These are phyloP conservation scores for Lordiphosa mommai DNA, from an alignment of 1,140 invertebrate genomes.

Conservation along the genomic window DNA sequence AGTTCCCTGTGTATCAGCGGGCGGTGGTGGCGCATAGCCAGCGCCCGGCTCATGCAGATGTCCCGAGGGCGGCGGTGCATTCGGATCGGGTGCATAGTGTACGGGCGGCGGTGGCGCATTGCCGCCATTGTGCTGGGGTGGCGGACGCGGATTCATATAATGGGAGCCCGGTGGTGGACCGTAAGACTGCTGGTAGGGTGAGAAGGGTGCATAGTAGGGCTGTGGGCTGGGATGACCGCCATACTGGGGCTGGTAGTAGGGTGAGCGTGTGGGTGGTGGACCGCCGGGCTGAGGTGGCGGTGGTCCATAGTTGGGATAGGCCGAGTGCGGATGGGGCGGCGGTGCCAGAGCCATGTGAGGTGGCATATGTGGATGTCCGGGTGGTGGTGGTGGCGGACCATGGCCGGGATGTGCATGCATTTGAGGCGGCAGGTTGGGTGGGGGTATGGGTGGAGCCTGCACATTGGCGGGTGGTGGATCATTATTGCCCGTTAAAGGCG, in stretches of 20 bases:
- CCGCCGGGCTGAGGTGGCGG: slow-evolving; percentile 80
- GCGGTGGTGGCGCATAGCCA: not conserved
- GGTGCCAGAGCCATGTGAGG: slow-evolving; percentile 79
- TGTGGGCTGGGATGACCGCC: slow-evolving; percentile 83
- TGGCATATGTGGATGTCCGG: slow-evolving; percentile 74
- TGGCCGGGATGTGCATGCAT: slow-evolving; percentile 70
- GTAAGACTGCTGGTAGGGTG: slow-evolving; percentile 84
- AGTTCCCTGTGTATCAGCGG: not conserved
- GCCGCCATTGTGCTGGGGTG: slow-evolving; percentile 53
- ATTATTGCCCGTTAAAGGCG: slow-evolving; percentile 38
- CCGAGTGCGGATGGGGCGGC: slow-evolving; percentile 74
- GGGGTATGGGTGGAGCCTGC: slow-evolving; percentile 25
- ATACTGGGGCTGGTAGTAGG: slow-evolving; percentile 84
- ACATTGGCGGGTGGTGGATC: slow-evolving; percentile 27
- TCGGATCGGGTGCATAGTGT: slow-evolving; percentile 42
- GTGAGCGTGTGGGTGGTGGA: slow-evolving; percentile 83
- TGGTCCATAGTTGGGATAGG: slow-evolving; percentile 71
- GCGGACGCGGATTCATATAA: slow-evolving; percentile 68
- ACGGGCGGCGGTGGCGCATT: slow-evolving; percentile 24
- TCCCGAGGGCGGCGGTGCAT: slow-evolving; percentile 18
- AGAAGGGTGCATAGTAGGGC: slow-evolving; percentile 81
- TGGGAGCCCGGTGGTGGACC: slow-evolving; percentile 80
- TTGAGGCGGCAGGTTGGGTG: slow-evolving; percentile 24
- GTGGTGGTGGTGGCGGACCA: slow-evolving; percentile 67
- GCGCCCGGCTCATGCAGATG: slow-evolving; percentile 14